Base-by-base conservation (phyloP, 1,140 invertebrate species). In the Wiebesia pumilae region DNA sequence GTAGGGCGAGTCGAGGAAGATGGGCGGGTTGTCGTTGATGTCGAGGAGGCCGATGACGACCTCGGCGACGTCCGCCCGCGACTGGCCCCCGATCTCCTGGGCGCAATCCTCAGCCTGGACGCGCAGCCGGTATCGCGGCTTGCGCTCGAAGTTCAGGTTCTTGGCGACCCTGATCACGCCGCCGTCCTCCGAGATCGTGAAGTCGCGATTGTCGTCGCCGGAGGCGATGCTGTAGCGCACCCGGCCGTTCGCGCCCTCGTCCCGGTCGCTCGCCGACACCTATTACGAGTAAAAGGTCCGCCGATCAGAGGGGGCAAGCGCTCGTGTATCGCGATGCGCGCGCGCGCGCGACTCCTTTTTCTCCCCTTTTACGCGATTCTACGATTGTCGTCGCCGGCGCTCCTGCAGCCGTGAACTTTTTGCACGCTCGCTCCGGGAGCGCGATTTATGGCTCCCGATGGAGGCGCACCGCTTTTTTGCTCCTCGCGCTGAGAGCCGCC, bases 21-120 rank as follows among this genome's bases (percentile, higher is more conserved):
- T 96, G 1, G 98, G 98, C 14, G 97, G 96, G 91, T 98, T 98
- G 94, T 99, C 98, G 93, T 99, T 99, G 88, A 99, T 97, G 93
- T 99, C 98, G 40, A 96, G 95, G 9, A 99, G 96, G 58, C 94
- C 95, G 88, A 96, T 96, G 67, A 95, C 95, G 83, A 96, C 93
- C 92, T 96, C 95, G 24, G 97, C 97, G 33, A n/a, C 1, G 54
- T 87, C 87, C 27, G 2, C 7, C 21, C 65, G n/a, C 87, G 95
- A 95, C 83, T 95, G 94, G 0, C 95, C 92, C 0, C 87, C 90
- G 40, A 94, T 92, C 88, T 96, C 95, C 78, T 95, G 95, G 1
- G 97, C 97, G 90, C 97, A 97, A 92, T 99, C 98, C 93, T 99
- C 98, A 0, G 97, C 98, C 83, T 96, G 96, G 14, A 99, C 96